phyloP scores from a whole-genome alignment of 2,113 vertebrate species.

The Pachyramphus minor region DNA sequence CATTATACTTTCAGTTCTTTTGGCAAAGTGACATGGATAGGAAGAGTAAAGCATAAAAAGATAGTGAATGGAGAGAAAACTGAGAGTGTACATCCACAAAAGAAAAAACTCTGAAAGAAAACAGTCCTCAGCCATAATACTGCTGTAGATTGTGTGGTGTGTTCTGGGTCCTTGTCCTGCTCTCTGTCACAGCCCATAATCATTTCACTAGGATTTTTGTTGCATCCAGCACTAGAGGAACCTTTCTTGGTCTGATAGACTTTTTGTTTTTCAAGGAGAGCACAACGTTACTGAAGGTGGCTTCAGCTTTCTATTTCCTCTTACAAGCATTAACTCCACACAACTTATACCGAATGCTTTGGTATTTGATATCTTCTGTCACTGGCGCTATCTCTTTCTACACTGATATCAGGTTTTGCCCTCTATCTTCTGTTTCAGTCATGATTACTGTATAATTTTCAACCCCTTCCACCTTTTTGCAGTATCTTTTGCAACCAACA shows the following conservation, averaged over 20 bases:
- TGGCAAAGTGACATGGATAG: background rate
- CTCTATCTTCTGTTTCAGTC: background rate
- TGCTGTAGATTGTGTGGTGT: no score
- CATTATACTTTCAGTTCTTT: background rate
- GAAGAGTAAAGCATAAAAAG: background rate
- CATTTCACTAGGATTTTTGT: background rate
- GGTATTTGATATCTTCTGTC: background rate
- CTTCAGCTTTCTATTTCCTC: background rate
- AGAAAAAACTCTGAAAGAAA: background rate
- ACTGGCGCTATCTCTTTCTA: background rate
- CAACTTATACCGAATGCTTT: background rate
- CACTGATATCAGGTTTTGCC: background rate
- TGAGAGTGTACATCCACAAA: background rate
- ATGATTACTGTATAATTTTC: background rate
- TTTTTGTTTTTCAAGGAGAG: background rate
- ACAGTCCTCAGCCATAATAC: background rate
- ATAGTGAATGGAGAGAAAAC: background rate
- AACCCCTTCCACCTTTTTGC: background rate
- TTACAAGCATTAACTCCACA: background rate
- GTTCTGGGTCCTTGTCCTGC: background rate
- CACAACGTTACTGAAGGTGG: background rate
- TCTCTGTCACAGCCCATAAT: background rate
- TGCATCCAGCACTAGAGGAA: background rate
- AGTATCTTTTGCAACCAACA: background rate
- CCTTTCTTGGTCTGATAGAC: background rate